Conservation (phyloP, 2,888 invertebrate genomes). For the Falcaria lacertinaria region DNA sequence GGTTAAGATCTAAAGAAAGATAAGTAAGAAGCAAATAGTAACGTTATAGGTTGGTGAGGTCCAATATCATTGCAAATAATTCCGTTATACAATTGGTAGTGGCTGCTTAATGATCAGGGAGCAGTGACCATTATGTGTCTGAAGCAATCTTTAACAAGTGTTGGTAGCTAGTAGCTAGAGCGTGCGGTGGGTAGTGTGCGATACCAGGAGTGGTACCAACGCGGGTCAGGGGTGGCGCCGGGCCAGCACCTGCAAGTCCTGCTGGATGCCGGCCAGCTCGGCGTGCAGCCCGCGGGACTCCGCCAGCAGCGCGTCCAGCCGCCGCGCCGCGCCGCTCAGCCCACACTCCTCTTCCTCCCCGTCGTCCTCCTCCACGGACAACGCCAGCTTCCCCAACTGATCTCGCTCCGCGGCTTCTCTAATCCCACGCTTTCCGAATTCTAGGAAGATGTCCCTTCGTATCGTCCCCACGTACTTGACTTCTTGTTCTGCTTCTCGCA, state of each 20-base stretch:
- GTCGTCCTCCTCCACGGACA: slow-evolving; percentile 71
- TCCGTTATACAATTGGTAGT: too few species aligned
- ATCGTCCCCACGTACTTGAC: slow-evolving; percentile 34
- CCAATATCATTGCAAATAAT: too few species aligned
- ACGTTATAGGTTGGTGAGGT: too few species aligned
- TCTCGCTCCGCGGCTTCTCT: slow-evolving; percentile 61
- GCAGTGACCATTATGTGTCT: background rate
- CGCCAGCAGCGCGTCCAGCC: slow-evolving; percentile 63
- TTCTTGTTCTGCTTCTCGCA: slow-evolving; percentile 62
- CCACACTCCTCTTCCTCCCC: slow-evolving; percentile 38
- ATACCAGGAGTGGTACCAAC: slow-evolving; percentile 58
- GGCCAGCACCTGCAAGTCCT: slow-evolving; percentile 77
- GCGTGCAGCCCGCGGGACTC: slow-evolving; percentile 67
- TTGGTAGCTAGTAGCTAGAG: slow-evolving; percentile 9
- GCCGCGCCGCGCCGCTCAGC: slow-evolving; percentile 56
- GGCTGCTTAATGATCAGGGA: too few species aligned
- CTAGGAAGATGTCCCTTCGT: slow-evolving; percentile 36
- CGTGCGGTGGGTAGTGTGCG: slow-evolving; percentile 18
- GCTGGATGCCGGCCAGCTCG: slow-evolving; percentile 70
- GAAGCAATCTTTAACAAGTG: background rate
- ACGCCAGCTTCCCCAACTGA: slow-evolving; percentile 59
- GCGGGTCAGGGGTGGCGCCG: slow-evolving; percentile 59
- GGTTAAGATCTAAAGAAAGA: too few species aligned
- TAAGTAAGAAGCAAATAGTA: too few species aligned
- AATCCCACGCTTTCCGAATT: slow-evolving; percentile 39